Conservation (phyloP, 2,113 vertebrate species). For the Cynoglossus semilaevis region DNA sequence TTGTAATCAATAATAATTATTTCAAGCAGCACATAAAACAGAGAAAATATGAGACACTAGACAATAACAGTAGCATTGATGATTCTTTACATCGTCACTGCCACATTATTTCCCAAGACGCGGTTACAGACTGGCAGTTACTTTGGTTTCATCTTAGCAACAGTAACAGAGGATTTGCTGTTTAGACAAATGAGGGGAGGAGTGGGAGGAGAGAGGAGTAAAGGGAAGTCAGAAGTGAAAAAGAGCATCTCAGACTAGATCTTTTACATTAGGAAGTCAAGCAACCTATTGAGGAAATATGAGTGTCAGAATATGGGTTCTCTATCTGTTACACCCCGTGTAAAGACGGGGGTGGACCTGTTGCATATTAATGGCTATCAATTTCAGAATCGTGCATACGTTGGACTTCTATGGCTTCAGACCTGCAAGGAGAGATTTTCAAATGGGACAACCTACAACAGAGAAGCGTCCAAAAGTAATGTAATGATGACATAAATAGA, state of each 20-base stretch:
- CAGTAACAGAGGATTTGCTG: conserved; percentile 60
- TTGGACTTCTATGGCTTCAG: background rate
- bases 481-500: background rate
- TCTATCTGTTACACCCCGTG: background rate
- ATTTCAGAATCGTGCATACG: background rate
- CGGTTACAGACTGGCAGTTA: conserved; percentile 40
- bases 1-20: background rate
- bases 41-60: background rate
- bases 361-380: conserved; percentile 13
- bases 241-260: conserved; percentile 3
- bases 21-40: too few species aligned
- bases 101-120: conserved; percentile 57
- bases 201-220: conserved; percentile 26
- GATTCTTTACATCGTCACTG: conserved; percentile 14
- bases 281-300: background rate
- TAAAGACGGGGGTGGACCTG: background rate
- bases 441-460: background rate
- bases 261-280: background rate
- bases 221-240: conserved; percentile 15
- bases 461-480: background rate
- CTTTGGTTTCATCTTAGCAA: conserved; percentile 74
- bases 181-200: conserved; percentile 19
- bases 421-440: conserved; percentile 27
- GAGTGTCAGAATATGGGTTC: conserved; percentile 1
- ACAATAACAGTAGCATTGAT: conserved; percentile 5